phyloP scores from a whole-genome alignment of 2,888 invertebrate genomes.

The Lagria hirta region DNA sequence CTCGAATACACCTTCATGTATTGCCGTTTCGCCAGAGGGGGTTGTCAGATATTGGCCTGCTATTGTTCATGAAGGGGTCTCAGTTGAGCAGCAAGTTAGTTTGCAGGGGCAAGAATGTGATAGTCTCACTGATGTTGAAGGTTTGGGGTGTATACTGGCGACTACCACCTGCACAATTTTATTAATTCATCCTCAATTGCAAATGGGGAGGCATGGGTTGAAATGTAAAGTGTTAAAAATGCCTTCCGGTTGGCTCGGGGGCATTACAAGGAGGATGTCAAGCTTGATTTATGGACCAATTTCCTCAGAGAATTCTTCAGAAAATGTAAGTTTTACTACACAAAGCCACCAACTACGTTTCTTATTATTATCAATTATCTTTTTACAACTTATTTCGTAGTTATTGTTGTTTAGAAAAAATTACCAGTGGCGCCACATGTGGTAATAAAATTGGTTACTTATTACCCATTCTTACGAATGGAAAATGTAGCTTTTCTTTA shows the following conservation, averaged over 20 bases:
- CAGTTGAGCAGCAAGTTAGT: constrained; percentile 81
- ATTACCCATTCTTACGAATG: no score
- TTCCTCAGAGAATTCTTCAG: constrained; percentile 62
- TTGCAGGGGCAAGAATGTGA: constrained; percentile 87
- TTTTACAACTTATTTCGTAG: no score
- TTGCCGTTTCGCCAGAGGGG: constrained; percentile 93
- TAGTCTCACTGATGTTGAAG: constrained; percentile 68
- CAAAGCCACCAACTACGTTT: no score
- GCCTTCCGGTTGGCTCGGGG: constrained; percentile 83
- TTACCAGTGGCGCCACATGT: no score
- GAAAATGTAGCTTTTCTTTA: no score
- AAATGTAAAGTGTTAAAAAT: constrained; percentile 68
- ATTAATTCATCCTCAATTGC: constrained; percentile 64
- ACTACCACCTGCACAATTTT: constrained; percentile 91
- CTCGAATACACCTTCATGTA: constrained; percentile 72
- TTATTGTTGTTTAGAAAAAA: no score
- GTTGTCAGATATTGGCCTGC: constrained; percentile 89
- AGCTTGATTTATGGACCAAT: constrained; percentile 78
- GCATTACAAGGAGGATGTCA: constrained; percentile 79
- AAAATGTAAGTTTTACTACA: constrained; percentile 61
- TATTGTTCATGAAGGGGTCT: constrained; percentile 83
- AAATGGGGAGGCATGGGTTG: constrained; percentile 69
- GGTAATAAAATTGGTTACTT: no score
- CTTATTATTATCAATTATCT: no score
- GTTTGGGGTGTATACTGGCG: constrained; percentile 78